Percentiles rank a stretch among this genome's conserved stretches.
Conservation (phyloP, 1,140 invertebrate species). For the Maniola jurtina region DNA sequence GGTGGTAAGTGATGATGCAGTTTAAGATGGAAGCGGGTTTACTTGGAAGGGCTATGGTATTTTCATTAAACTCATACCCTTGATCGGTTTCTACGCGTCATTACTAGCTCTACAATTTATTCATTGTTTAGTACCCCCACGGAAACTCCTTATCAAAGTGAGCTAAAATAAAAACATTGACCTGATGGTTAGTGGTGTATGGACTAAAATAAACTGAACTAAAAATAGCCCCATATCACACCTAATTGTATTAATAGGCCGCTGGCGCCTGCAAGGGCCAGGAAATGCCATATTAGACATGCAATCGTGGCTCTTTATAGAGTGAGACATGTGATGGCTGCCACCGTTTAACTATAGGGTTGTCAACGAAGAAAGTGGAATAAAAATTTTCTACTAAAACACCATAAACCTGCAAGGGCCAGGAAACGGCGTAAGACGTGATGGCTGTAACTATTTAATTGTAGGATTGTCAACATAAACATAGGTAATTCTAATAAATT, state of each 20-base stretch:
- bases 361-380: neutral
- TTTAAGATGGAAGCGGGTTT: too few species aligned
- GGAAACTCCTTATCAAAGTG: neutral
- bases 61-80: too few species aligned
- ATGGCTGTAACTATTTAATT: too few species aligned
- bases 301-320: slow-evolving; percentile 22
- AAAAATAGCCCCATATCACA: neutral
- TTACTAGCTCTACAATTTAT: neutral
- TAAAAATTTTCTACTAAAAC: too few species aligned
- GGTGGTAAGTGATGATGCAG: too few species aligned
- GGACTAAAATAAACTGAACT: neutral
- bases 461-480: too few species aligned
- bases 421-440: too few species aligned
- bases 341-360: slow-evolving; percentile 14
- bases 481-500: too few species aligned
- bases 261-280: slow-evolving; percentile 17
- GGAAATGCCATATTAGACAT: slow-evolving; percentile 26
- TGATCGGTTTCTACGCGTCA: too few species aligned
- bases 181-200: neutral
- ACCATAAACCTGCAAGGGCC: too few species aligned
- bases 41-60: too few species aligned
- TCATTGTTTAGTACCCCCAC: too few species aligned
- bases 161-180: neutral
- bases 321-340: slow-evolving; percentile 10
- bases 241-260: slow-evolving; percentile 13